Evolutionary conservation across 2,888 invertebrate species (phyloP).

Genomic region (Meta bourneti): DNA sequence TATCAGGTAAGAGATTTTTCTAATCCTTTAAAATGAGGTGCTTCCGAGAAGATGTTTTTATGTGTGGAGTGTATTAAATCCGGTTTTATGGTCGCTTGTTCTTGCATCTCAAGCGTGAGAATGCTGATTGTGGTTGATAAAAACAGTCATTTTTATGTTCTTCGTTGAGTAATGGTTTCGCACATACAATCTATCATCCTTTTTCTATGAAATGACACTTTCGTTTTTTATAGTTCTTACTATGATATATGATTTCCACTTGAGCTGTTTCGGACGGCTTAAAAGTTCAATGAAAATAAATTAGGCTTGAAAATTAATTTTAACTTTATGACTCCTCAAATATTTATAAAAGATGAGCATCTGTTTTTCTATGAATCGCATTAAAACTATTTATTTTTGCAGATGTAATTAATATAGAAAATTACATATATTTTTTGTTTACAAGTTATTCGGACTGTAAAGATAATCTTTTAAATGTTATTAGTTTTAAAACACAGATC

Average conservation of each 20-base stretch:
- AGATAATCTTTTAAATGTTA: too few relatives aligned
- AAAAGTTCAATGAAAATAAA: neutral
- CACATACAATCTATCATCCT: neutral
- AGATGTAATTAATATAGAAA: too few relatives aligned
- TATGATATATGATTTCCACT: neutral
- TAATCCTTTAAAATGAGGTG: neutral
- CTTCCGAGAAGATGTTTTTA: too few relatives aligned
- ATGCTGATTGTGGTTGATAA: neutral
- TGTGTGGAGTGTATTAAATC: too few relatives aligned
- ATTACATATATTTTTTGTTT: too few relatives aligned
- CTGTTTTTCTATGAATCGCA: too few relatives aligned
- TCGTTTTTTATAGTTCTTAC: neutral
- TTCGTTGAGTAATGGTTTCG: neutral
- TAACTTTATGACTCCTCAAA: too few relatives aligned
- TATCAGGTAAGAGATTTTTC: slow-evolving; percentile 59
- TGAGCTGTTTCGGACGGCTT: neutral
- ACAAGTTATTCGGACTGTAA: too few relatives aligned
- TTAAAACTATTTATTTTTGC: too few relatives aligned
- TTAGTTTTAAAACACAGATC: too few relatives aligned
- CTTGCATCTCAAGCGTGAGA: neutral
- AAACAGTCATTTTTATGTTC: slow-evolving; percentile 1
- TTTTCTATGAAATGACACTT: neutral
- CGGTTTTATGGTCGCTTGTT: neutral
- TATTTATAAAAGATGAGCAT: too few relatives aligned
- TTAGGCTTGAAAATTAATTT: neutral